These are phyloP conservation scores for Sminthopsis crassicaudata DNA, from an alignment of 2,113 vertebrate species.

Conservation along the genomic window DNA sequence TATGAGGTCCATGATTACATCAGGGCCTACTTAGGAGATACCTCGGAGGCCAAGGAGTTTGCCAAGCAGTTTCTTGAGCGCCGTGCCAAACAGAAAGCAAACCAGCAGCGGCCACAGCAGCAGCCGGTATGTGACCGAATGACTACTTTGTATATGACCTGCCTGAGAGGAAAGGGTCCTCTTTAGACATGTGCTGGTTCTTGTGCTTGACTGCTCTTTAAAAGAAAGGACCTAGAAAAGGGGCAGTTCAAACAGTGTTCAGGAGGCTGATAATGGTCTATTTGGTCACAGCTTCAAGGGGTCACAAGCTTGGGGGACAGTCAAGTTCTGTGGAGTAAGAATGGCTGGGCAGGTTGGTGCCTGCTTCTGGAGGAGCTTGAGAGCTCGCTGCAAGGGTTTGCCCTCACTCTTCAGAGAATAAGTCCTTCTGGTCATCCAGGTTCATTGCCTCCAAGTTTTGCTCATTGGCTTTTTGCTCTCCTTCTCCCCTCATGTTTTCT, in stretches of 20 bases:
- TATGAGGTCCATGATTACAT: conserved; percentile 99
- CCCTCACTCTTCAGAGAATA: neutral
- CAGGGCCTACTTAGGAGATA: conserved; percentile 97
- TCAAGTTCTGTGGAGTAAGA: neutral
- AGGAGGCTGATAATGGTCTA: neutral
- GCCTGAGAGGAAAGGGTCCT: neutral
- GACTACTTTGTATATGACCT: neutral
- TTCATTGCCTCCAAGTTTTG: neutral
- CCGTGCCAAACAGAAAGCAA: conserved; percentile 98
- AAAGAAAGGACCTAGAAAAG: neutral
- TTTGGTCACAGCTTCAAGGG: neutral
- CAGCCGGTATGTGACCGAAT: conserved; percentile 71
- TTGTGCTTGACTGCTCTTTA: neutral
- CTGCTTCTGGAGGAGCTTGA: neutral
- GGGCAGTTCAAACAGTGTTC: too few relatives aligned
- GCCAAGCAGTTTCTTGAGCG: conserved; percentile 99
- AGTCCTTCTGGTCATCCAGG: too few relatives aligned
- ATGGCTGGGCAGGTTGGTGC: neutral
- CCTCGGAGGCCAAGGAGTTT: conserved; percentile 98
- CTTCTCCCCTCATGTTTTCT: neutral
- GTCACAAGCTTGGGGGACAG: neutral
- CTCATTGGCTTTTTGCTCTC: neutral
- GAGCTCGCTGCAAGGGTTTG: neutral
- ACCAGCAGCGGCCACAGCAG: conserved; percentile 90
- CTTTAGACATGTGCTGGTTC: neutral